A percentile compares a stretch with the other conserved stretches of the same genome.
Evolutionary conservation across 2,797 vertebrate genomes (phyloP).

Genomic region (Petrocephalus sullivani): DNA sequence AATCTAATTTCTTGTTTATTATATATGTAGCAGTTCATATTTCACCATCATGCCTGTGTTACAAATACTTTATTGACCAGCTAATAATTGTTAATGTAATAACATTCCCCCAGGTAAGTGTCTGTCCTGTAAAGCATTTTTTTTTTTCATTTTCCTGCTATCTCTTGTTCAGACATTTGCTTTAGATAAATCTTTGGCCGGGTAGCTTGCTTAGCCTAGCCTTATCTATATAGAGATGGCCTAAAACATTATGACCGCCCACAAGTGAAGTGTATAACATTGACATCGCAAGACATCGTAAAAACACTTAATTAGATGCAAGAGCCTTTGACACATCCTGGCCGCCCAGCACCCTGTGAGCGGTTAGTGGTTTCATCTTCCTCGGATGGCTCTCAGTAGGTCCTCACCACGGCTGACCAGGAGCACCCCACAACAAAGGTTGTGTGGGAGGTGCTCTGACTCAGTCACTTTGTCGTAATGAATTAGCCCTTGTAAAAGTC

Average conservation of each 20-base stretch:
- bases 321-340: background rate
- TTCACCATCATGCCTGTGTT: background rate
- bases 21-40: slow-evolving; percentile 16
- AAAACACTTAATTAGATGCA: background rate
- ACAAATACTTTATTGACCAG: slow-evolving; percentile 11
- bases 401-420: background rate
- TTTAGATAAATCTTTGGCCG: background rate
- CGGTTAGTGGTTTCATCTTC: background rate
- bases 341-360: background rate
- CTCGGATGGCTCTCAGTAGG: background rate
- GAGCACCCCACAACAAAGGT: background rate
- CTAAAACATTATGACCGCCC: background rate
- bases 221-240: background rate
- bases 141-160: background rate
- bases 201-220: background rate
- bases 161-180: background rate
- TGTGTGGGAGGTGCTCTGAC: background rate
- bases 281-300: too few species aligned
- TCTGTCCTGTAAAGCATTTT: background rate
- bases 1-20: slow-evolving; percentile 22
- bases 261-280: background rate
- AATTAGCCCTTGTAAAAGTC: too few species aligned
- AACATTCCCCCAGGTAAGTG: background rate
- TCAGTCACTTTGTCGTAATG: too few species aligned
- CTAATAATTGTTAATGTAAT: slow-evolving; percentile 7